These are phyloP conservation scores for Pheosia gnoma DNA, from an alignment of 2,888 invertebrate species.

Conservation along the genomic window DNA sequence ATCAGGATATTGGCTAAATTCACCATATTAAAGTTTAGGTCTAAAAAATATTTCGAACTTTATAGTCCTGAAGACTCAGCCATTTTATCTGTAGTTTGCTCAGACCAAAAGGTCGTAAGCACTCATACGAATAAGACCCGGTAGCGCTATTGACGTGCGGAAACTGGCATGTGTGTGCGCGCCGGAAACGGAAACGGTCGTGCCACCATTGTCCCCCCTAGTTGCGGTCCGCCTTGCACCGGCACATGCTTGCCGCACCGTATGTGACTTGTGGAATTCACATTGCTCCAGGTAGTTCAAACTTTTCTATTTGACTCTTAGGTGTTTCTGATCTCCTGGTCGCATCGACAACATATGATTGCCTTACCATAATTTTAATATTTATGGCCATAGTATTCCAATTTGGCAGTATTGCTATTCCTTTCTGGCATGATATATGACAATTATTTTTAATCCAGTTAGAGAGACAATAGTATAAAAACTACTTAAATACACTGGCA, in stretches of 20 bases:
- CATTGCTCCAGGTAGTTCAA: not conserved
- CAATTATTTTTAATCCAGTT: too few species aligned
- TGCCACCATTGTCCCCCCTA: slow-evolving; percentile 44
- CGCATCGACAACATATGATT: not conserved
- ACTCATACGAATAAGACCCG: slow-evolving; percentile 28
- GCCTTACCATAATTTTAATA: not conserved
- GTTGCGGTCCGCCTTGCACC: slow-evolving; percentile 25
- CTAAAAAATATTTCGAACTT: too few species aligned
- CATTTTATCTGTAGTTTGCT: not conserved
- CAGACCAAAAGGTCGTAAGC: slow-evolving; percentile 23
- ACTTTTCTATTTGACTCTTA: not conserved
- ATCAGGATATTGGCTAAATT: too few species aligned
- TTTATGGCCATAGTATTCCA: too few species aligned
- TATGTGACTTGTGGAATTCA: not conserved
- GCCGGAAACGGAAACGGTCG: slow-evolving; percentile 48
- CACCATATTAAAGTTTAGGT: too few species aligned
- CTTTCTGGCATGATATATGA: too few species aligned
- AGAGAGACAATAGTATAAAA: too few species aligned
- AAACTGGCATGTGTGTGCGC: slow-evolving; percentile 45
- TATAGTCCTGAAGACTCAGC: too few species aligned
- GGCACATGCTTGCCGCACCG: not conserved
- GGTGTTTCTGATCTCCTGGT: not conserved
- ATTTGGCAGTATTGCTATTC: too few species aligned
- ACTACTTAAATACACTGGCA: too few species aligned
- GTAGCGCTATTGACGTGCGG: slow-evolving; percentile 49